These are phyloP conservation scores for Scolanthus callimorphus DNA, from an alignment of 92 coral and sea anemone species.

Conservation along the genomic window DNA sequence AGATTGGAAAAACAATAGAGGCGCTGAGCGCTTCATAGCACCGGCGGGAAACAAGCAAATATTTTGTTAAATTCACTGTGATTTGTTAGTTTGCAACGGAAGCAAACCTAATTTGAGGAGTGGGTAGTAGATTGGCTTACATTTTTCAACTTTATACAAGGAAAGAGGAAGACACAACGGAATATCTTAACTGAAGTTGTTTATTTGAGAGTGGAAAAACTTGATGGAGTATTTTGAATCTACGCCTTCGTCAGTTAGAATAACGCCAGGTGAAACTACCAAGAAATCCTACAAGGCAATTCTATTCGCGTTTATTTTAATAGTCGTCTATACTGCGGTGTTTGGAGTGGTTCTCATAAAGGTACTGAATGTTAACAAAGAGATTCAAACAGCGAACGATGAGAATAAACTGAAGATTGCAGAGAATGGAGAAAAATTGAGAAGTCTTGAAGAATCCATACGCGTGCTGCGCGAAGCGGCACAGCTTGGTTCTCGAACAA, in stretches of 20 bases:
- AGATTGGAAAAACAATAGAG: too few relatives aligned
- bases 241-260: background rate
- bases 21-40: too few relatives aligned
- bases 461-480: background rate
- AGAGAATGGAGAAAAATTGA: background rate
- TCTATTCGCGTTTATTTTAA: conserved; percentile 27
- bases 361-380: conserved; percentile 21
- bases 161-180: too few relatives aligned
- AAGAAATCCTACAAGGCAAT: conserved; percentile 31
- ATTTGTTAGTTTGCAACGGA: too few relatives aligned
- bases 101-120: too few relatives aligned
- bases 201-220: background rate
- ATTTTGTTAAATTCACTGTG: too few relatives aligned
- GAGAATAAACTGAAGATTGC: conserved; percentile 3
- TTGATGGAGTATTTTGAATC: background rate
- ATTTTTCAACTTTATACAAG: too few relatives aligned
- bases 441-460: background rate
- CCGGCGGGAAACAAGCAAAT: too few relatives aligned
- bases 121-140: too few relatives aligned
- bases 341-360: conserved; percentile 22
- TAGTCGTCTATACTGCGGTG: conserved; percentile 30
- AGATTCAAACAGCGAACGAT: conserved; percentile 12
- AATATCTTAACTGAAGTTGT: too few relatives aligned
- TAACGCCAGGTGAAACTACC: conserved; percentile 3
- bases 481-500: too few relatives aligned